Evolutionary conservation across 2,113 vertebrate species (phyloP).

Genomic region (Ochotona curzoniae): DNA sequence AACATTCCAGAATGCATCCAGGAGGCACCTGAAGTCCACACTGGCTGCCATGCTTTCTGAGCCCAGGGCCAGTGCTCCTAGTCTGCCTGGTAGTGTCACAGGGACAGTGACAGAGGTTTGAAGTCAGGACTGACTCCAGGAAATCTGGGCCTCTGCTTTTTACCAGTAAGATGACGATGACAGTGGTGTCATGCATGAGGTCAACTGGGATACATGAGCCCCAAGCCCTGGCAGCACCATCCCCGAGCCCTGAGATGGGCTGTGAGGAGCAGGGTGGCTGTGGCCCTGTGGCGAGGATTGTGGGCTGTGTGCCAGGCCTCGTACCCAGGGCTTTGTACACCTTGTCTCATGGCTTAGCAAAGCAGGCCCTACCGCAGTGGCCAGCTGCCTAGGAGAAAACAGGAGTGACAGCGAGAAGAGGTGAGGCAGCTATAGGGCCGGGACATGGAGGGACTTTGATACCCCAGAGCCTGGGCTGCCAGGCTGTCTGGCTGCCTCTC

Average conservation of each 20-base stretch:
- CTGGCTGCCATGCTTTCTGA: not conserved
- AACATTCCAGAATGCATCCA: not conserved
- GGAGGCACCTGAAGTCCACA: not conserved
- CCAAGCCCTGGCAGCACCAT: not conserved
- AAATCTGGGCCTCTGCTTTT: constrained; percentile 52
- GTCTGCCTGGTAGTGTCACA: not conserved
- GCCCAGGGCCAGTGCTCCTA: constrained; percentile 3
- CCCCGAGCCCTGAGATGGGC: not conserved
- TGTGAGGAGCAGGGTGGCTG: not conserved
- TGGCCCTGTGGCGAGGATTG: not conserved
- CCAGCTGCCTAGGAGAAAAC: not conserved
- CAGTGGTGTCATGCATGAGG: not conserved
- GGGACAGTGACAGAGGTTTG: constrained; percentile 30
- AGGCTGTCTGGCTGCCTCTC: not conserved
- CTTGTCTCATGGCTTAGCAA: not conserved
- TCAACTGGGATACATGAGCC: not conserved
- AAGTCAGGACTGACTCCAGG: constrained; percentile 39
- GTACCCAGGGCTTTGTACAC: not conserved
- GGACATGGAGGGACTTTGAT: not conserved
- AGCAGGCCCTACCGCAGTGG: not conserved
- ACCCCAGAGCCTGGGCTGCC: not conserved
- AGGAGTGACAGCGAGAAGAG: not conserved
- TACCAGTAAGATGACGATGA: not conserved
- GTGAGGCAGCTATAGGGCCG: rapidly evolving
- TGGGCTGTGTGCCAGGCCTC: not conserved